Base-by-base conservation (phyloP, 53 echinoderm and acorn worm species). In the Hippasteria phrygiana region DNA sequence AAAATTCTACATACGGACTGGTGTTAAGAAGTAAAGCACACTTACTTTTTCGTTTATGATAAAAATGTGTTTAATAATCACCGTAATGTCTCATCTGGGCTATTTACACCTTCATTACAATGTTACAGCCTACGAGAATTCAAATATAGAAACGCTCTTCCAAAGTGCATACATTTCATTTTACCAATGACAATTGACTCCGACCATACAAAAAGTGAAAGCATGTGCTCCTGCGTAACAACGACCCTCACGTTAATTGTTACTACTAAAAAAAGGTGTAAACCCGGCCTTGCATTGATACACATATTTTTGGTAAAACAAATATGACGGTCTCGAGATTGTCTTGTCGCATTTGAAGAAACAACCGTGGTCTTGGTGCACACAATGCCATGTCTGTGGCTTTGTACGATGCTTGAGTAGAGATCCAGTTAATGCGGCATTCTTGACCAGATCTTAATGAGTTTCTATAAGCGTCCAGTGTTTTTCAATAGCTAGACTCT, bases 11-110 rank as follows among this genome's bases (percentile, higher is more conserved):
- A 54, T 11, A 2, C 18, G 12, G 12, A 54, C 24, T 64, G 1
- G 2, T 64, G 29, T 4, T 4, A 6, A 64, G 28, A 64, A 26
- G 17, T 2, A 8, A 67, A 11, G 13, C 11, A 35, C 31, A 67
- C 32, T 2, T 3, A 34, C n/a, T 2, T 72, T 31, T 38, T 55
- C 14, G 20, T 27, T 59, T 55, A 26, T 41, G 56, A 65, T 81
- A 81, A 81, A 81, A 81, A 81, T 64, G 65, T 81, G 40, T 78
- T 81, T 81, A 81, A 46, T 81, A n/a, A n/a, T 5, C 43, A 80
- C 81, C 32, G 16, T 81, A 7, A 43, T 29, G 64, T 43, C 36
- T 65, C 36, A 63, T 18, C 13, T 43, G 43, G 64, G 64, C 42
- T 65, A 81, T 81, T 43, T 81, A 81, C 81, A 81, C 18, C 28